phyloP scores from a whole-genome alignment of 2,113 vertebrate species.

The Ifrita kowaldi region DNA sequence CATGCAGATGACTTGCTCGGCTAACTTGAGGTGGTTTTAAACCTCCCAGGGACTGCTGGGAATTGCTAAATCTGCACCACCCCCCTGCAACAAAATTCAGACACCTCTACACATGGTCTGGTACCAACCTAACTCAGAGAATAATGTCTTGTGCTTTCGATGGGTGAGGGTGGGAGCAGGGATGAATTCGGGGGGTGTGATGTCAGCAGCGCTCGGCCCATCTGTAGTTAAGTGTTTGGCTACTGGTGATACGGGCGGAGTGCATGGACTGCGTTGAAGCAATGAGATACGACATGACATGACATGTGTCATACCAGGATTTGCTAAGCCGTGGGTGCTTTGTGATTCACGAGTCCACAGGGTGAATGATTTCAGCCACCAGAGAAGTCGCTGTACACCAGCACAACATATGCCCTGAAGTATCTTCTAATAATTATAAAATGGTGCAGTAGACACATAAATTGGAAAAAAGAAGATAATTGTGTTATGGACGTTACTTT shows the following conservation, averaged over 20 bases:
- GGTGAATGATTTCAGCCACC: constrained; percentile 62
- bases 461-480: background rate
- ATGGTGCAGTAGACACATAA: constrained; percentile 15
- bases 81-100: background rate
- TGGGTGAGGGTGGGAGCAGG: background rate
- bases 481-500: background rate
- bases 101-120: background rate
- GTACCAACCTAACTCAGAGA: background rate
- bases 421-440: constrained; percentile 62
- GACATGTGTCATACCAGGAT: constrained; percentile 46
- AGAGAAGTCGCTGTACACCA: constrained; percentile 60
- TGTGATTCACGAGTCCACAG: constrained; percentile 60
- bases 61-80: background rate
- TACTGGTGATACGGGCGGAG: background rate
- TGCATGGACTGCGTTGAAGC: background rate
- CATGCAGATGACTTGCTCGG: background rate
- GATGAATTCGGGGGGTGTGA: background rate
- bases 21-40: constrained; percentile 5
- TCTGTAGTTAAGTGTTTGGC: background rate
- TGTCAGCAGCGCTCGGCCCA: background rate
- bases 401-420: constrained; percentile 54
- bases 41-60: background rate
- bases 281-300: constrained; percentile 27
- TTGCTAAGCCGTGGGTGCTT: constrained; percentile 43
- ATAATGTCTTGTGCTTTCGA: background rate